These are phyloP conservation scores for Belonocnema kinseyi DNA, from an alignment of 1,140 invertebrate genomes.

Conservation along the genomic window DNA sequence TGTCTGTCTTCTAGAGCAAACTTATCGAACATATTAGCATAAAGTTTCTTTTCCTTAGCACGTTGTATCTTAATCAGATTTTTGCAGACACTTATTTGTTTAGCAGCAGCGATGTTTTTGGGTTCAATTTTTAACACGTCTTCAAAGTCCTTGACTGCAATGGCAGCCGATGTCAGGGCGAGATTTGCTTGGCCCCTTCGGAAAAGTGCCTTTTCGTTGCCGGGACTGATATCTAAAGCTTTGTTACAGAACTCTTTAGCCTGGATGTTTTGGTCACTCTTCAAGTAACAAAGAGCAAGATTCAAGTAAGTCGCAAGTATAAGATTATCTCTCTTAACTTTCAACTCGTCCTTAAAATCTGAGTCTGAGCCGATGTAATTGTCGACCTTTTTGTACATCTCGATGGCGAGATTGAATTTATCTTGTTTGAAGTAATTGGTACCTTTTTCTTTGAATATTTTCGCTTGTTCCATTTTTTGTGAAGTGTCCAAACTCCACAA, in stretches of 20 bases:
- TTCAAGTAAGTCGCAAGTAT: conserved; percentile 88
- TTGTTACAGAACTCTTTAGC: conserved; percentile 83
- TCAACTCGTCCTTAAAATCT: conserved; percentile 59
- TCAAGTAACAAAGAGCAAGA: conserved; percentile 90
- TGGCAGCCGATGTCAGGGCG: conserved; percentile 85
- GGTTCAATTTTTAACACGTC: conserved; percentile 84
- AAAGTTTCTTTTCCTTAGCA: conserved; percentile 91
- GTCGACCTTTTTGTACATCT: conserved; percentile 88
- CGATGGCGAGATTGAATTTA: conserved; percentile 88
- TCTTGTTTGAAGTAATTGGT: conserved; percentile 91
- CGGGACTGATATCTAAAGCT: conserved; percentile 84
- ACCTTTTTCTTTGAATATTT: conserved; percentile 92
- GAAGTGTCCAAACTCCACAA: conserved; percentile 87
- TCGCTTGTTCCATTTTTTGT: conserved; percentile 89
- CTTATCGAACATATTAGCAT: conserved; percentile 96
- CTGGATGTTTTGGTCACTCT: conserved; percentile 84
- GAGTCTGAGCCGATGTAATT: conserved; percentile 76
- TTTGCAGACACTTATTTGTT: conserved; percentile 85
- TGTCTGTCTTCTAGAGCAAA: conserved; percentile 88
- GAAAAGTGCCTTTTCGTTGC: conserved; percentile 94
- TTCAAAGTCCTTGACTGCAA: conserved; percentile 88
- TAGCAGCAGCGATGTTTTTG: conserved; percentile 88
- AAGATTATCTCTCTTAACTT: conserved; percentile 78
- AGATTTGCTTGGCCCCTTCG: conserved; percentile 90
- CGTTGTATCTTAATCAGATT: conserved; percentile 85